A percentile compares a stretch with the other conserved stretches of the same genome.
phyloP scores from a whole-genome alignment of 2,113 vertebrate genomes.

The Oenanthe melanoleuca region DNA sequence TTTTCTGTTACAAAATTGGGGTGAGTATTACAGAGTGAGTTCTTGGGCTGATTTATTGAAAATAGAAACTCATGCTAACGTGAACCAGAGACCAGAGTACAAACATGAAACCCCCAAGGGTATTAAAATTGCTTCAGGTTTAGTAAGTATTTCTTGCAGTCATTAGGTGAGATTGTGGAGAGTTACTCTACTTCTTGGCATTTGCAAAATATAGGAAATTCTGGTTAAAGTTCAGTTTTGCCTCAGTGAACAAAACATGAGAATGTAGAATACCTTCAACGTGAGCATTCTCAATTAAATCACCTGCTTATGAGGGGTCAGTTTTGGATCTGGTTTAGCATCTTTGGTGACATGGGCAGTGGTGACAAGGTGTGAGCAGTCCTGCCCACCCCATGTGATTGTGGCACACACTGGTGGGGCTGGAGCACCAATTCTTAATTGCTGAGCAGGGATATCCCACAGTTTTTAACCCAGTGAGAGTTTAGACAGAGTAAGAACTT shows the following conservation, averaged over 20 bases:
- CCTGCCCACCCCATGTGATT: rapidly evolving
- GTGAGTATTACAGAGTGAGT: not conserved
- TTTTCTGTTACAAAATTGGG: not conserved
- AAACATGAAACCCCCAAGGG: not conserved
- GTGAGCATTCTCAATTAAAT: not conserved
- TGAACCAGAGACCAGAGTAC: not conserved
- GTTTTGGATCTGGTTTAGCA: not conserved
- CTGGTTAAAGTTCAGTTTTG: not conserved
- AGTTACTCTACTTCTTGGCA: not conserved
- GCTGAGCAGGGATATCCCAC: not conserved
- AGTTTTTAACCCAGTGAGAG: not conserved
- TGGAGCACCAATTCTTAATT: not conserved
- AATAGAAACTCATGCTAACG: not conserved
- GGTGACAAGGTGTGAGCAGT: not conserved
- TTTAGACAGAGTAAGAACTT: not conserved
- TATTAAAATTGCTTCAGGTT: not conserved
- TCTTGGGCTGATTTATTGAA: not conserved
- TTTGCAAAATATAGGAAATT: not conserved
- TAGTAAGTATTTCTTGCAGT: not conserved
- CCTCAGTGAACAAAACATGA: not conserved
- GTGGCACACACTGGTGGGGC: not conserved
- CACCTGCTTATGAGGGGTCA: not conserved
- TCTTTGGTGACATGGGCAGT: not conserved
- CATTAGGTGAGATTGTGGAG: not conserved
- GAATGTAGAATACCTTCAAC: not conserved